Evolutionary conservation across 1,140 invertebrate species (phyloP), one percentile per base, ranked within the genome.

Genomic region (Dendrolimus punctatus): DNA sequence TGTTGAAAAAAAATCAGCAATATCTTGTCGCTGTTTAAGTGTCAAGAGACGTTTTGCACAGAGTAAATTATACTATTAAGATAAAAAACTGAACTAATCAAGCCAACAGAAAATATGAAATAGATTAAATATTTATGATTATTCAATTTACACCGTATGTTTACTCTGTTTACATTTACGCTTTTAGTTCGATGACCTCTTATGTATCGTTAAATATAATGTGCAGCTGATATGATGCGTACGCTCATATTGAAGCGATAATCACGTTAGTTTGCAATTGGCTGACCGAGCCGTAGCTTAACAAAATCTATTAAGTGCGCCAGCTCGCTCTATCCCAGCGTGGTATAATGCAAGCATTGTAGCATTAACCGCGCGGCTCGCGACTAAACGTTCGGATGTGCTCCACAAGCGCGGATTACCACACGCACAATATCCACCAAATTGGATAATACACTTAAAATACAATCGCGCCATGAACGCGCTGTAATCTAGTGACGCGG

Each of bases 381-480:
- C 71, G 68, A 66, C 66, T 74, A 71, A 72, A 67, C 73, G 68
- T 58, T 66, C 60, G 66, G 58, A 60, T 66, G 64, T 74, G 66
- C 65, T 67, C 64, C 64, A 68, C 73, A 66, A 68, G 64, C 65
- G 68, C 72, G 76, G 77, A 84, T 85, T 81, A 85, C 71, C 71
- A 60, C 77, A 78, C 78, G 80, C 80, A 84, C 76, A 81, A 80
- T 83, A 80, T 80, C 74, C 67, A 76, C 71, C 69, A 83, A 85
- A 86, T 86, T 86, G 80, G 80, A 83, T 86, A 86, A 86, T 86
- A 84, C 78, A 84, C 80, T 85, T 85, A 83, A 86, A 84, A 86
- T 81, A 86, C 82, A 85, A 85, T 85, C 76, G 80, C 73, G 74
- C 74, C 67, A 80, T 80, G 74, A 81, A 83, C 73, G 78, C 74